Conservation (phyloP, 2,888 invertebrate species). For the Plagiodera versicolora region DNA sequence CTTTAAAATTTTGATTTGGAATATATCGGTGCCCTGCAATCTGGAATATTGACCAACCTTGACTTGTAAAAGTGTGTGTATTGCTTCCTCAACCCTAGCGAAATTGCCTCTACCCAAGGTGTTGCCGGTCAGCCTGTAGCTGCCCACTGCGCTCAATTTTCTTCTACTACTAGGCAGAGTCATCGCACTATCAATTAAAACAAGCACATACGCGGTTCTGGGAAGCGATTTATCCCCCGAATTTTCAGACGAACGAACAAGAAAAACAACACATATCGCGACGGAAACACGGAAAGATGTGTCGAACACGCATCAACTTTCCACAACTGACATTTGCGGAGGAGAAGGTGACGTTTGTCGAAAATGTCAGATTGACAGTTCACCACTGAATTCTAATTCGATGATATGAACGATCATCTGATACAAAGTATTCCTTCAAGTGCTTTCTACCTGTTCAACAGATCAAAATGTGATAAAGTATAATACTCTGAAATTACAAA, state of each 20-base stretch:
- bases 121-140: constrained; percentile 71
- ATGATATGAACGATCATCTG: too few species aligned
- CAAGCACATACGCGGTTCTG: constrained; percentile 1
- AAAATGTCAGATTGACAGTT: not conserved
- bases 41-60: constrained; percentile 59
- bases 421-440: too few species aligned
- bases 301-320: not conserved
- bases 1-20: too few species aligned
- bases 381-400: too few species aligned
- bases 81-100: constrained; percentile 73
- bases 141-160: constrained; percentile 65
- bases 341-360: constrained; percentile 4
- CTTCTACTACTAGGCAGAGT: constrained; percentile 30
- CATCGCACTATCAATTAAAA: constrained; percentile 6
- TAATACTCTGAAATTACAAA: too few species aligned
- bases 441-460: too few species aligned
- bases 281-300: not conserved
- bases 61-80: constrained; percentile 67
- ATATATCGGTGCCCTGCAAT: too few species aligned
- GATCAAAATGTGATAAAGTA: too few species aligned
- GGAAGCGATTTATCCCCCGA: not conserved
- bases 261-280: not conserved
- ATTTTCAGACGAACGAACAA: constrained; percentile 8
- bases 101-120: constrained; percentile 76
- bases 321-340: constrained; percentile 7